Evolutionary conservation across 2,888 invertebrate species (phyloP), one percentile per base, ranked within the genome.

Genomic region (Dynastes hyllus): DNA sequence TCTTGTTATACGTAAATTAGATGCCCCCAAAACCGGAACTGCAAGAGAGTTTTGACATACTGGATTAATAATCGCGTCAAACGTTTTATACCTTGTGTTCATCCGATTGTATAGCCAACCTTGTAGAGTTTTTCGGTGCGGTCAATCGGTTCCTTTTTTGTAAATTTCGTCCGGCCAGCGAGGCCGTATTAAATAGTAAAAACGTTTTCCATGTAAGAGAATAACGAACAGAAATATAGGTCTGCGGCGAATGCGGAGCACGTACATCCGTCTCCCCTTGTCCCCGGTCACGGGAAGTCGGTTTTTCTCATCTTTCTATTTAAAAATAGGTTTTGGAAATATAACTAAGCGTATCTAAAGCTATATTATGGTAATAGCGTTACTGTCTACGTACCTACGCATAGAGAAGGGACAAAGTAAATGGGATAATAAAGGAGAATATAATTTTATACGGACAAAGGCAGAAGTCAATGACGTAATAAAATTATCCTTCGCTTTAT

Each of bases 361-460:
- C 16, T 6, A 53, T 53, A 53, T 53, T 53, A n/a, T 53, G n/a
- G 53, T 16, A 16, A 16, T 16, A 16, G 5, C n/a, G 53, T 53
- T 53, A 16, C 53, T 4, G n/a, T 1, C n/a, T 16, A 16, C n/a
- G n/a, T 53, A 53, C 53, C 5, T 53, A 16, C n/a, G n/a, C n/a
- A 53, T 4, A 1, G 16, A 53, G n/a, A 53, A 16, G n/a, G 16
- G 16, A 53, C 53, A 53, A 53, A 53, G 53, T 45, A 45, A 53
- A 53, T 53, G 53, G 53, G 53, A 16, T 53, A 16, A 53, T 53
- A 53, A 53, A 53, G 16, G 16, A 53, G 53, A 53, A 53, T 53
- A 53, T 53, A 53, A 53, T 53, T 53, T n/a, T 53, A 53, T 53
- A 53, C 53, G 53, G 2, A 45, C 45, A 53, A 53, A 53, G 53